A percentile compares a stretch with the other conserved stretches of the same genome.
These are phyloP conservation scores for Astreopora myriophthalma DNA, from an alignment of 64 coral and sea anemone genomes.

Conservation along the genomic window DNA sequence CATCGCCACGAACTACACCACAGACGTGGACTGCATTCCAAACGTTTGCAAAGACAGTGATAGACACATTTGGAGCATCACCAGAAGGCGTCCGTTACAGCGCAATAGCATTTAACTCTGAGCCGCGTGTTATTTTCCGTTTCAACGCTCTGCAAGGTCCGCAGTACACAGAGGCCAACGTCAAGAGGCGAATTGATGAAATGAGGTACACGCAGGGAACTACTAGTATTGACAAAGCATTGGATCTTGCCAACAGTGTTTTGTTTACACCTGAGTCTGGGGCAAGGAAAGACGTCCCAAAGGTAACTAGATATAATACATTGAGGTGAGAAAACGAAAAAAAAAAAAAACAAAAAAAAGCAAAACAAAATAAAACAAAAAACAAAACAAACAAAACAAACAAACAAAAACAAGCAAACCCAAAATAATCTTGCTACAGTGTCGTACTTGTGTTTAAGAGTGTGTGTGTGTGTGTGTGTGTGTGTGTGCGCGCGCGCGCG, in stretches of 20 bases:
- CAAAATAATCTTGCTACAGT: too few species aligned
- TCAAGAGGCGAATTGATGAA: slow-evolving; percentile 42
- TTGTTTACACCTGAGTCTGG: slow-evolving; percentile 73
- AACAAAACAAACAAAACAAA: too few species aligned
- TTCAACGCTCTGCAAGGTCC: slow-evolving; percentile 42
- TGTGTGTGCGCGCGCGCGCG: too few species aligned
- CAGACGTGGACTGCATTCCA: slow-evolving; percentile 57
- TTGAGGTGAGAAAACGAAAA: too few species aligned
- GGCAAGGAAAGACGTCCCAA: slow-evolving; percentile 59
- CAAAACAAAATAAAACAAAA: too few species aligned
- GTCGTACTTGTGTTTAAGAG: too few species aligned
- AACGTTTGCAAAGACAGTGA: slow-evolving; percentile 56
- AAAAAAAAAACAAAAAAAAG: too few species aligned
- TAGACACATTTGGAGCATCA: slow-evolving; percentile 23
- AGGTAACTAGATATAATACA: slow-evolving; percentile 18
- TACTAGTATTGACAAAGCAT: slow-evolving; percentile 44
- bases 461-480: too few species aligned
- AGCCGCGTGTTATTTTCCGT: slow-evolving; percentile 42
- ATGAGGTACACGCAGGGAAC: slow-evolving; percentile 14
- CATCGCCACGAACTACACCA: slow-evolving; percentile 33
- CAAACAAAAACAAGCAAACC: too few species aligned
- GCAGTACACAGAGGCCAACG: slow-evolving; percentile 35
- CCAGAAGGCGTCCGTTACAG: slow-evolving; percentile 53
- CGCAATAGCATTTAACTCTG: slow-evolving; percentile 47
- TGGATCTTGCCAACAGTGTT: slow-evolving; percentile 62